phyloP scores from a whole-genome alignment of 2,888 invertebrate genomes.

The Hipparchia semele region DNA sequence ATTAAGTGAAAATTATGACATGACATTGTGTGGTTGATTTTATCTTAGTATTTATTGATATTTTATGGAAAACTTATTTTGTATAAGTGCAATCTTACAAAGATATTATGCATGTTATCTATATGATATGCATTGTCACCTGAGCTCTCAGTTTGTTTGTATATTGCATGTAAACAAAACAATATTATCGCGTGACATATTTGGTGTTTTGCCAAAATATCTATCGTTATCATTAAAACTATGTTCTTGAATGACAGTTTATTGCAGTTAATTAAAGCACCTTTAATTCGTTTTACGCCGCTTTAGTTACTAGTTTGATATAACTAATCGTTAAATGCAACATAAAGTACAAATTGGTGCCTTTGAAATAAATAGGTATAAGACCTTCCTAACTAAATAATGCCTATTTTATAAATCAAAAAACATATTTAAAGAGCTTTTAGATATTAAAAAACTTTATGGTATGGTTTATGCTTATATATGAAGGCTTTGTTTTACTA shows the following conservation, averaged over 20 bases:
- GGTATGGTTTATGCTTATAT: too few relatives aligned
- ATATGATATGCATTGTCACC: neutral
- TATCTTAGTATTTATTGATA: too few relatives aligned
- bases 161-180: slow-evolving; percentile 31
- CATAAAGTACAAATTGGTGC: too few relatives aligned
- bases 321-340: neutral
- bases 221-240: slow-evolving; percentile 28
- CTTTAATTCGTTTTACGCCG: neutral
- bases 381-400: too few relatives aligned
- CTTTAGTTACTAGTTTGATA: neutral
- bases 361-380: neutral
- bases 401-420: too few relatives aligned
- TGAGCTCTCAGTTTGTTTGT: slow-evolving; percentile 3
- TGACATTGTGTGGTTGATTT: too few relatives aligned
- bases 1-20: too few relatives aligned
- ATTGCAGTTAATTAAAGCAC: slow-evolving; percentile 15
- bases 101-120: neutral
- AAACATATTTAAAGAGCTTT: too few relatives aligned
- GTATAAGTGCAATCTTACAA: too few relatives aligned
- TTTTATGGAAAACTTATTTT: too few relatives aligned
- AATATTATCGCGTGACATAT: slow-evolving; percentile 33
- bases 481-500: too few relatives aligned
- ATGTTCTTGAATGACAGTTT: slow-evolving; percentile 24
- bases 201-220: slow-evolving; percentile 33
- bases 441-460: too few relatives aligned